These are phyloP conservation scores for Carassius gibelio DNA, from an alignment of 2,113 vertebrate genomes.

Conservation along the genomic window DNA sequence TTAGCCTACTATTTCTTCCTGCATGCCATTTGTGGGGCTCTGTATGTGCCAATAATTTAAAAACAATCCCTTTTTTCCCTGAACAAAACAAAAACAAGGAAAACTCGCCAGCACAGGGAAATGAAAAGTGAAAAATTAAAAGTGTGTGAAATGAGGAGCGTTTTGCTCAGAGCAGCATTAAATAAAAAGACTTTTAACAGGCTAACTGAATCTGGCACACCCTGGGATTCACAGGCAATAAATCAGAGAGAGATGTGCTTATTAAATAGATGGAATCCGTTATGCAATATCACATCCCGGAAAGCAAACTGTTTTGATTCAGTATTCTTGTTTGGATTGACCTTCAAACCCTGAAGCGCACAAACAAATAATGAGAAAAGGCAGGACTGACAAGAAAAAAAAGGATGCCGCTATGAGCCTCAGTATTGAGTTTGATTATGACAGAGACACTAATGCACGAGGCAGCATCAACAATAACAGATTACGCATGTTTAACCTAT, in stretches of 20 bases:
- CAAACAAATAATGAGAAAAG: slow-evolving; percentile 34
- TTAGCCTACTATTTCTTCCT: no score
- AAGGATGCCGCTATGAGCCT: background rate
- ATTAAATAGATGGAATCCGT: slow-evolving; percentile 4
- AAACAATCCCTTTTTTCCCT: background rate
- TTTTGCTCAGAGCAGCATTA: slow-evolving; percentile 23
- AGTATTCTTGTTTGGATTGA: slow-evolving; percentile 19
- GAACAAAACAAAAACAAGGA: background rate
- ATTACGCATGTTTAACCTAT: background rate
- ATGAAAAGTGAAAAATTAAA: slow-evolving; percentile 16
- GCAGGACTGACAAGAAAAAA: background rate
- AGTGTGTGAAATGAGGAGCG: background rate
- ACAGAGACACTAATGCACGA: slow-evolving; percentile 4
- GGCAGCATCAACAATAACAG: background rate
- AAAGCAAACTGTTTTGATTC: slow-evolving; percentile 32
- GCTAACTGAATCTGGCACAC: background rate
- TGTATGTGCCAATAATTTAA: background rate
- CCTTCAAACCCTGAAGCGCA: slow-evolving; percentile 23
- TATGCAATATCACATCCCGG: background rate
- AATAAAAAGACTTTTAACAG: slow-evolving; percentile 9
- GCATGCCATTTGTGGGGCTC: no score
- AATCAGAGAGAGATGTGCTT: slow-evolving; percentile 10
- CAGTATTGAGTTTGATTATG: background rate
- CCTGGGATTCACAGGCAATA: slow-evolving; percentile 4
- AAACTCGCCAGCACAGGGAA: background rate